Percentiles rank a stretch among this genome's conserved stretches.
These are phyloP conservation scores for Calephelis perditalis DNA, from an alignment of 2,888 invertebrate species.

Conservation along the genomic window DNA sequence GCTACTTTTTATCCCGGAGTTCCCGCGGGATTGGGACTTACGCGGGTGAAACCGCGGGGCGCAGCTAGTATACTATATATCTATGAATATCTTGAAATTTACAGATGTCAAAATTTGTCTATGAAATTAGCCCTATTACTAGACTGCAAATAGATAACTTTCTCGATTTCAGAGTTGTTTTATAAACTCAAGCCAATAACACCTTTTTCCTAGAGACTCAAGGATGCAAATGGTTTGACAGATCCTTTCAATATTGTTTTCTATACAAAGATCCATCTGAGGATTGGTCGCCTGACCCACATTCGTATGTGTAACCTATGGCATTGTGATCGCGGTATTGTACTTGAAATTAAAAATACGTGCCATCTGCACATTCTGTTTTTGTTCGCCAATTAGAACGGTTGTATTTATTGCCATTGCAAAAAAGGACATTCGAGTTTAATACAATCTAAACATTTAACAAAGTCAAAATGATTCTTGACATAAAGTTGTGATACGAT, in stretches of 20 bases:
- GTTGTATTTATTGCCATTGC: constrained; percentile 35
- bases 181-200: not conserved
- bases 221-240: not conserved
- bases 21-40: no score
- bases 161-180: not conserved
- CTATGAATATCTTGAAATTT: no score
- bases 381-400: constrained; percentile 44
- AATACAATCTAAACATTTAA: no score
- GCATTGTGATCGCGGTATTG: constrained; percentile 50
- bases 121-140: not conserved
- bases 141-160: not conserved
- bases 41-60: no score
- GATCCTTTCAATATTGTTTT: constrained; percentile 21
- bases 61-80: no score
- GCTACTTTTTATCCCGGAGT: no score
- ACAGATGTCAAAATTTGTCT: not conserved
- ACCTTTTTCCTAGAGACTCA: constrained; percentile 1
- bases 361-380: constrained; percentile 53
- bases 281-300: constrained; percentile 61
- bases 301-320: constrained; percentile 44
- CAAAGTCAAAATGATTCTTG: no score
- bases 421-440: constrained; percentile 15
- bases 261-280: constrained; percentile 52
- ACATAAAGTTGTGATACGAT: no score
- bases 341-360: constrained; percentile 51